A percentile compares a stretch with the other conserved stretches of the same genome.
phyloP scores from a whole-genome alignment of 1,140 invertebrate species.

The Drosophila nasuta region DNA sequence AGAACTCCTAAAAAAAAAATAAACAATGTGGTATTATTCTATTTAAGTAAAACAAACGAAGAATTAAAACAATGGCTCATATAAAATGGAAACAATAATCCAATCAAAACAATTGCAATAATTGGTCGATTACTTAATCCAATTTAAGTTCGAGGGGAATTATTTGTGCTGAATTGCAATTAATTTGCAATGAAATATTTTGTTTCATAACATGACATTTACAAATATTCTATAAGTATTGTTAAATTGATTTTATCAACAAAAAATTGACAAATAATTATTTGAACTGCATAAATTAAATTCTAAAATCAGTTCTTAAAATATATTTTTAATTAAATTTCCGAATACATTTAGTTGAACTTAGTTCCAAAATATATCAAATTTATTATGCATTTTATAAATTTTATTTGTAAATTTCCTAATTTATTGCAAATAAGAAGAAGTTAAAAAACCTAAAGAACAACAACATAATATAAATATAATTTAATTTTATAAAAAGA shows the following conservation, averaged over 20 bases:
- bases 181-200: too few relatives aligned
- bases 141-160: too few relatives aligned
- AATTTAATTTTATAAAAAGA: neutral
- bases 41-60: constrained; percentile 63
- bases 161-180: too few relatives aligned
- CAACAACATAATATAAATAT: constrained; percentile 13
- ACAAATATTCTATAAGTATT: too few relatives aligned
- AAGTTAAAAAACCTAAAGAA: constrained; percentile 11
- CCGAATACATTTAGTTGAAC: neutral
- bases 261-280: neutral
- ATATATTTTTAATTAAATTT: neutral
- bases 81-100: constrained; percentile 29
- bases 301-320: neutral
- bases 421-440: too few relatives aligned
- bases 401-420: too few relatives aligned
- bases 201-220: too few relatives aligned
- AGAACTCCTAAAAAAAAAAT: neutral
- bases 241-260: too few relatives aligned
- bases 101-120: neutral
- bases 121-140: too few relatives aligned
- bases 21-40: constrained; percentile 73
- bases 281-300: neutral
- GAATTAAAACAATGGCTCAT: constrained; percentile 50
- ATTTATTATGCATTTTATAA: too few relatives aligned
- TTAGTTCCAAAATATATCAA: neutral